Base-by-base conservation (phyloP, 53 echinoderm and acorn worm genomes). In the Astropecten irregularis region DNA sequence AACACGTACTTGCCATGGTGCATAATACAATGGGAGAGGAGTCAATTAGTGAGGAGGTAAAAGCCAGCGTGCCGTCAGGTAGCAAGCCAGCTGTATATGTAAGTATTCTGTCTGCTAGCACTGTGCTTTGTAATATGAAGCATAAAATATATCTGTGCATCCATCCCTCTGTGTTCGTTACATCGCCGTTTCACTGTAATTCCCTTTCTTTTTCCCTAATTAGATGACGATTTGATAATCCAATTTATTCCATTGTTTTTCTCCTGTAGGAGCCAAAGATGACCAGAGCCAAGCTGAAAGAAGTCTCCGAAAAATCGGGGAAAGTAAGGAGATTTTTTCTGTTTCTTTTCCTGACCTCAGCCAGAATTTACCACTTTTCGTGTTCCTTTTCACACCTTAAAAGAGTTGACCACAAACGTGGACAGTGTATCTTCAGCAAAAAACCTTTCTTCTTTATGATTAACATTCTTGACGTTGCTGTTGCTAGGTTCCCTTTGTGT, bases 271-370 rank as follows among this genome's bases (percentile, higher is more conserved):
- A 93, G 84, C 97, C 97, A 19, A 97, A 94, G 58, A 63, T 97
- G 85, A 97, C 97, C 27, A 91, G 97, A 62, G 87, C 97, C 18
- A 94, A 97, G 88, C 64, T 94, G 47, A 94, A 97, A 71, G 89
- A 89, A 79, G 97, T 93, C 20, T 83, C 90, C 20, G 92, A 97
- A 71, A 90, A 90, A 30, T 88, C 81, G 72, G 88, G 93, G 58
- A 82, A 83, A 49, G 93, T 93, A 73, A 90, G 88, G 88, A 0
- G 0, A 39, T 0, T 26, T 4, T 25, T 83, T 69, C 13, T 36
- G 10, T 23, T 20, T 49, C 2, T 44, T 20, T 28, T 66, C 15
- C 6, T 66, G 33, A 27, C 6, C 21, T 31, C 15, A 29, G 21
- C 33, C 66, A 66, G 16, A 31, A 2, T 48, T 36, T 35, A 11